Percentiles rank a stretch among this genome's conserved stretches.
These are phyloP conservation scores for Paramormyrops hopkinsi DNA, from an alignment of 2,797 vertebrate genomes.

Conservation along the genomic window DNA sequence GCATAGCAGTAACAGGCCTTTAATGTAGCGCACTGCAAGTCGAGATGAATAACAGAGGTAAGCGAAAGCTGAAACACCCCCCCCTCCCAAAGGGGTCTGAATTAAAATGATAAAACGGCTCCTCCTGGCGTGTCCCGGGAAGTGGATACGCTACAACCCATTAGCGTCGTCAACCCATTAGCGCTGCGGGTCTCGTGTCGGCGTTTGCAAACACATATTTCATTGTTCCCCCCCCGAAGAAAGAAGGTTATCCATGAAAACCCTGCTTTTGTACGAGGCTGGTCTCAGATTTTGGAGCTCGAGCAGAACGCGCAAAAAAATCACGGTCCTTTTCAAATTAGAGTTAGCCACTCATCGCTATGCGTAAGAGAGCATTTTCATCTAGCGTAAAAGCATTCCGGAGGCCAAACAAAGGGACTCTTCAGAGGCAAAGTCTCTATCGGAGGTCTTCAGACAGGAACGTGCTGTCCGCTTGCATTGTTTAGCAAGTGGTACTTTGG, in stretches of 20 bases:
- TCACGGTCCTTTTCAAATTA: not conserved
- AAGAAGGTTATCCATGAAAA: not conserved
- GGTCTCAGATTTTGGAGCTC: not conserved
- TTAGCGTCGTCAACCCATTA: constrained; percentile 11
- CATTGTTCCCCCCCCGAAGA: not conserved
- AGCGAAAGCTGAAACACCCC: not conserved
- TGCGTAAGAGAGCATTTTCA: constrained; percentile 12
- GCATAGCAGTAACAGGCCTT: not conserved
- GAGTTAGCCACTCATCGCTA: not conserved
- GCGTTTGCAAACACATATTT: constrained; percentile 1
- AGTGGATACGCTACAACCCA: not conserved
- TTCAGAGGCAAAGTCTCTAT: constrained; percentile 11
- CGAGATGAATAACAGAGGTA: not conserved
- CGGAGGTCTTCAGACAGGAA: constrained; percentile 1
- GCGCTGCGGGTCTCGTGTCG: not conserved
- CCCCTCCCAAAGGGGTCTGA: not conserved
- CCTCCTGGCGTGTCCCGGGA: not conserved
- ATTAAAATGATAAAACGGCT: constrained; percentile 13
- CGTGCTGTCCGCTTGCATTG: not conserved
- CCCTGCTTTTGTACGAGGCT: not conserved
- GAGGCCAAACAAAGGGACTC: not conserved
- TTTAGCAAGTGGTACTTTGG: constrained; percentile 4
- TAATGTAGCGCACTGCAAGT: not conserved
- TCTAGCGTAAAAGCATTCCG: not conserved
- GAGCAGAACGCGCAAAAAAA: not conserved